phyloP scores from a whole-genome alignment of 2,888 invertebrate species.

The Onthophagus sagittarius region DNA sequence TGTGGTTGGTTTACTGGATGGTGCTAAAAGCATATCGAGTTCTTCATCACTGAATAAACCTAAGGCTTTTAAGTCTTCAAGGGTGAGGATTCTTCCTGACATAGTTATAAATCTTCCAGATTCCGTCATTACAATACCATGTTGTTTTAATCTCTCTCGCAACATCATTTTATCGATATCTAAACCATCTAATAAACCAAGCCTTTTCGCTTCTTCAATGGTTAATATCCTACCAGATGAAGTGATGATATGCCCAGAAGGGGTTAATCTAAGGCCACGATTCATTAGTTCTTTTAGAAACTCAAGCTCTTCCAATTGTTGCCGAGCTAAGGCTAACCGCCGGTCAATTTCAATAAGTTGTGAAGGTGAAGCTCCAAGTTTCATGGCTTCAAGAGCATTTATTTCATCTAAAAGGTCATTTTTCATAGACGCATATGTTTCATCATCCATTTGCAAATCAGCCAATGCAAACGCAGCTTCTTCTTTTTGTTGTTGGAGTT shows the following conservation, averaged over 20 bases:
- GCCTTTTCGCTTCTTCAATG: conserved; percentile 37
- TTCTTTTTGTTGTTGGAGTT: background rate
- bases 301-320: conserved; percentile 29
- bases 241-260: conserved; percentile 39
- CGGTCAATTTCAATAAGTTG: conserved; percentile 31
- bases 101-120: conserved; percentile 38
- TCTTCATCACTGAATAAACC: conserved; percentile 39
- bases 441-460: background rate
- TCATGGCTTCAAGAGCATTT: conserved; percentile 34
- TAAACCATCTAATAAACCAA: conserved; percentile 38
- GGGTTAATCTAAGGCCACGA: conserved; percentile 38
- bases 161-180: conserved; percentile 18
- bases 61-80: conserved; percentile 37
- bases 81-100: conserved; percentile 37
- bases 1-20: background rate
- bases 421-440: conserved; percentile 7
- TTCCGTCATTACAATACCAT: conserved; percentile 38
- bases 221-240: conserved; percentile 37
- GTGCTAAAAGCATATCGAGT: conserved; percentile 10
- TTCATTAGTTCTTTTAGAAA: conserved; percentile 14
- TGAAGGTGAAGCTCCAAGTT: conserved; percentile 31
- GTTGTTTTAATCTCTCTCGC: conserved; percentile 32
- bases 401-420: conserved; percentile 23
- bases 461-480: background rate
- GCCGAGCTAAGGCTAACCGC: conserved; percentile 29